Conservation (phyloP, 2,113 vertebrate species). For the Phainopepla nitens region DNA sequence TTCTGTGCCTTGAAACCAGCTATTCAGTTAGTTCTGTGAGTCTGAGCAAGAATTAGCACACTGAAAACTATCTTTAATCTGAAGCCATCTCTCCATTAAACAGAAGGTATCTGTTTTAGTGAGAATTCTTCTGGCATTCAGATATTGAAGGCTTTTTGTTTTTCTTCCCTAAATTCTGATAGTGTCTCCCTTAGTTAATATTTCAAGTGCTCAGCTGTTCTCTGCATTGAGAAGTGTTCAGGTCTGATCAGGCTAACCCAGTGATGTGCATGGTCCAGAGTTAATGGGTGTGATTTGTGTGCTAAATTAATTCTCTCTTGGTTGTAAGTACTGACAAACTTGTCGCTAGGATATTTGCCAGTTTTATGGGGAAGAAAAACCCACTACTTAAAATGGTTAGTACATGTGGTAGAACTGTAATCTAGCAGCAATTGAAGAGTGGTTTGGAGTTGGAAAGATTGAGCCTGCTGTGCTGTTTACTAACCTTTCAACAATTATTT, state of each 20-base stretch:
- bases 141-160: background rate
- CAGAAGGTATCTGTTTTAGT: background rate
- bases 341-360: background rate
- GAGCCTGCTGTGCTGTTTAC: background rate
- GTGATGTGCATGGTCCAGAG: background rate
- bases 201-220: background rate
- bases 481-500: background rate
- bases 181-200: background rate
- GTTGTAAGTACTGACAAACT: background rate
- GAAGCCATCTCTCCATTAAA: background rate
- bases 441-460: background rate
- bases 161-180: background rate
- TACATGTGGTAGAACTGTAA: background rate
- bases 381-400: background rate
- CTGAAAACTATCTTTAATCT: background rate
- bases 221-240: background rate
- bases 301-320: background rate
- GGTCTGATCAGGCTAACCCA: background rate
- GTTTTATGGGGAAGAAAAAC: accelerated
- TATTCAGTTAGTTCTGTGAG: background rate
- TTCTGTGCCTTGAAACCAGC: background rate
- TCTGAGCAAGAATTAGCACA: background rate
- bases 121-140: background rate
- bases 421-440: background rate
- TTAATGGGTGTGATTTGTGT: background rate